A percentile compares a stretch with the other conserved stretches of the same genome.
Conservation (phyloP, 2,888 invertebrate genomes). For the Caenorhabditis angaria region DNA sequence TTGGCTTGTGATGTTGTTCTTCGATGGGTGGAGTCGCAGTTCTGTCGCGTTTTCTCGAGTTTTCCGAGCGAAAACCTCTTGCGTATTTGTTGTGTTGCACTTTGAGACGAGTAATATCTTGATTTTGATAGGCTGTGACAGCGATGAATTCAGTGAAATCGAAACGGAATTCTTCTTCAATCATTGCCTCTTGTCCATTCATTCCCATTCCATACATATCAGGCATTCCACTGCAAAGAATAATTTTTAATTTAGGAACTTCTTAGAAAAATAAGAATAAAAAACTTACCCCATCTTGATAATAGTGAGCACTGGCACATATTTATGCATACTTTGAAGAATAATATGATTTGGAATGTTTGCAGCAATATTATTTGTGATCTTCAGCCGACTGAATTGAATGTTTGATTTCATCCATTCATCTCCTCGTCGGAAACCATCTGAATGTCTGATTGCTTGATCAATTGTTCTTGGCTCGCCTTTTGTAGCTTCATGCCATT, state of each 20-base stretch:
- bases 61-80: slow-evolving; percentile 19
- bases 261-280: too few species aligned
- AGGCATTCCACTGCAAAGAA: background rate
- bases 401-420: slow-evolving; percentile 24
- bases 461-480: slow-evolving; percentile 12
- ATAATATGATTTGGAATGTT: slow-evolving; percentile 9
- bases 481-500: slow-evolving; percentile 20
- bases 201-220: background rate
- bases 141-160: slow-evolving; percentile 20
- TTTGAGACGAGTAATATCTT: slow-evolving; percentile 19
- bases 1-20: background rate
- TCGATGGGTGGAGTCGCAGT: background rate
- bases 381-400: slow-evolving; percentile 22
- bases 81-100: slow-evolving; percentile 34
- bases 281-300: background rate
- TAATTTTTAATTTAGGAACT: too few species aligned
- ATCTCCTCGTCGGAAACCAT: slow-evolving; percentile 18
- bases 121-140: slow-evolving; percentile 31
- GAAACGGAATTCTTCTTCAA: slow-evolving; percentile 17
- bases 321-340: slow-evolving; percentile 33
- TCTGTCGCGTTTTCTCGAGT: background rate
- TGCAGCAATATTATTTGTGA: slow-evolving; percentile 18
- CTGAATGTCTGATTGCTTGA: slow-evolving; percentile 12
- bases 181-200: too few species aligned
- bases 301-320: slow-evolving; percentile 24